These are phyloP conservation scores for Amyelois transitella DNA, from an alignment of 1,140 invertebrate genomes.

Conservation along the genomic window DNA sequence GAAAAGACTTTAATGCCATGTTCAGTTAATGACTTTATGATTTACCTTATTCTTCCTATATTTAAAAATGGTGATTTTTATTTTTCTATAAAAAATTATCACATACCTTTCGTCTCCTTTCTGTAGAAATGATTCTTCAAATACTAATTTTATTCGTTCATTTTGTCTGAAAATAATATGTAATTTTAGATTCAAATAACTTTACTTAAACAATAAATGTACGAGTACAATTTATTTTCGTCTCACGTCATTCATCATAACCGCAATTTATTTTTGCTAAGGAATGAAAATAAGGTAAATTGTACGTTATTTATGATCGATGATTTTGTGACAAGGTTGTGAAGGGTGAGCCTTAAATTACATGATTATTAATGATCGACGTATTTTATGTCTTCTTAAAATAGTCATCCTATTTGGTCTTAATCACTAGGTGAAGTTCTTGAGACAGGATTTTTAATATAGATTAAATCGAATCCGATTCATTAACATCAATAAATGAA, in stretches of 20 bases:
- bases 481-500: too few relatives aligned
- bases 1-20: too few relatives aligned
- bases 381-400: too few relatives aligned
- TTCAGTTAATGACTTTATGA: too few relatives aligned
- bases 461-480: too few relatives aligned
- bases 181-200: conserved; percentile 1
- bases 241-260: not conserved
- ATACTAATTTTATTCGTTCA: conserved; percentile 78
- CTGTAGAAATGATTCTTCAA: conserved; percentile 79
- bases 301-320: not conserved
- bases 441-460: too few relatives aligned
- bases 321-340: not conserved
- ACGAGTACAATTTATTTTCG: not conserved
- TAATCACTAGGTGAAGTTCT: too few relatives aligned
- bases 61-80: too few relatives aligned
- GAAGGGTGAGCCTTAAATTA: too few relatives aligned
- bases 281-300: not conserved
- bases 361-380: too few relatives aligned
- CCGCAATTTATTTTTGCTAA: not conserved
- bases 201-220: not conserved
- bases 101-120: conserved; percentile 79
- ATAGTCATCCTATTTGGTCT: too few relatives aligned
- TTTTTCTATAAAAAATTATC: conserved; percentile 29
- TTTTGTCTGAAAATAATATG: conserved; percentile 74
- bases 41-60: too few relatives aligned